Percentiles rank a stretch among this genome's conserved stretches.
Conservation (phyloP, 2,113 vertebrate species). For the Alouatta palliata region DNA sequence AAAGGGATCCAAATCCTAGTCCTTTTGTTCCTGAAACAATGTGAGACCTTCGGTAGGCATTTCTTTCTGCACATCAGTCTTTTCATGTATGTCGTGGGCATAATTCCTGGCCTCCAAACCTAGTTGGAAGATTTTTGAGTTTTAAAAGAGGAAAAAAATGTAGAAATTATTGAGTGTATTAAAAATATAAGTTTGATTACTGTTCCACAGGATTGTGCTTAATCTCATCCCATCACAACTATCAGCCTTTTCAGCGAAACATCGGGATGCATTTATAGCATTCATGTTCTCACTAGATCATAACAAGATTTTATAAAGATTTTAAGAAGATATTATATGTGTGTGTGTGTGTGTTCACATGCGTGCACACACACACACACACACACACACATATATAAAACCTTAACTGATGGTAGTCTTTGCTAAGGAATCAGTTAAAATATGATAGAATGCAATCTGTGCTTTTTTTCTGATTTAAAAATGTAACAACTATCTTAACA, state of each 20-base stretch:
- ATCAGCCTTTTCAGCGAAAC: background rate
- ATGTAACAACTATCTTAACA: slow-evolving; percentile 39
- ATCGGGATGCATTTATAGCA: background rate
- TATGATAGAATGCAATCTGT: background rate
- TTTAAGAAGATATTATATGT: too few relatives aligned
- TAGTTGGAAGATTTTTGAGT: background rate
- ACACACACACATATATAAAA: background rate
- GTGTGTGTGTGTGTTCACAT: background rate
- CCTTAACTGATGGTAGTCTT: background rate
- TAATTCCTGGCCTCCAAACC: background rate
- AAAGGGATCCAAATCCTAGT: background rate
- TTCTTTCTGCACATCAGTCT: background rate
- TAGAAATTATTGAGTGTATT: background rate
- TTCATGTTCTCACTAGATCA: background rate
- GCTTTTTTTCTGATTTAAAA: slow-evolving; percentile 23
- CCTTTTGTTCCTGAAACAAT: background rate
- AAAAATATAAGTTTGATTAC: background rate
- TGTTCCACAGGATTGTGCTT: background rate
- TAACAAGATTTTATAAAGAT: background rate
- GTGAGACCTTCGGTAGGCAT: background rate
- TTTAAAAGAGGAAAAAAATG: background rate
- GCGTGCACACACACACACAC: too few relatives aligned
- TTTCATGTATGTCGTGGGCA: background rate
- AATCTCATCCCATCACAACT: background rate
- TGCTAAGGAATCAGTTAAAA: slow-evolving; percentile 8